Evolutionary conservation across 2,113 vertebrate species (phyloP).

Genomic region (Numenius arquata): DNA sequence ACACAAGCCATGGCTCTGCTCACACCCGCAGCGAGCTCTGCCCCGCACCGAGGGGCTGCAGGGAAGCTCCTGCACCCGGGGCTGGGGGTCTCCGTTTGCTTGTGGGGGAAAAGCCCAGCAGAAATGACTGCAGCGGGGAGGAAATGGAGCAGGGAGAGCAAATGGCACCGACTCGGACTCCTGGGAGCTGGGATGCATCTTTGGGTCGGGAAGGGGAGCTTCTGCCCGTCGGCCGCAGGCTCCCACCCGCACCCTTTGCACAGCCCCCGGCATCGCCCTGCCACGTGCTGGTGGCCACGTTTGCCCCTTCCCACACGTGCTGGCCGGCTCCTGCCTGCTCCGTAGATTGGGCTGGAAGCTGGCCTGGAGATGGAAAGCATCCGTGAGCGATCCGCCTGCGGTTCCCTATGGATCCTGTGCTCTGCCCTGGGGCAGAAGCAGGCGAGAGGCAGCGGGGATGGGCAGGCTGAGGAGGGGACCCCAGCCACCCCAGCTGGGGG

Average conservation of each 20-base stretch:
- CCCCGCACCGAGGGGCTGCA: not conserved
- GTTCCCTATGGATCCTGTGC: accelerated
- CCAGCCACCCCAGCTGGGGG: not conserved
- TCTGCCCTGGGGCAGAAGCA: not conserved
- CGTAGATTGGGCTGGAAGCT: not conserved
- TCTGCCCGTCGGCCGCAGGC: accelerated
- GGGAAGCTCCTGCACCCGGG: not conserved
- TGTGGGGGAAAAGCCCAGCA: accelerated
- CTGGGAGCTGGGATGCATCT: not conserved
- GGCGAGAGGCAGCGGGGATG: not conserved
- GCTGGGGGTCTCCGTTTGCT: not conserved
- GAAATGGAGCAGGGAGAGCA: not conserved
- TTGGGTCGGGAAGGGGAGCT: not conserved
- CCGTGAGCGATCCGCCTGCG: not conserved
- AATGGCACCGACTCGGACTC: not conserved
- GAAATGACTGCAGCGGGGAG: not conserved
- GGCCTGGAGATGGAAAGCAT: not conserved
- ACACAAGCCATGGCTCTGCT: not conserved
- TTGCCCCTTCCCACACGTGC: not conserved
- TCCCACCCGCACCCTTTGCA: no score
- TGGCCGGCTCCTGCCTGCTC: not conserved
- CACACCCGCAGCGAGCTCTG: not conserved
- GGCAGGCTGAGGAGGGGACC: not conserved
- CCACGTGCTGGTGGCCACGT: not conserved
- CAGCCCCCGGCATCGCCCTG: not conserved